Conservation (phyloP, 1,140 invertebrate species). For the Drusus annulatus region DNA sequence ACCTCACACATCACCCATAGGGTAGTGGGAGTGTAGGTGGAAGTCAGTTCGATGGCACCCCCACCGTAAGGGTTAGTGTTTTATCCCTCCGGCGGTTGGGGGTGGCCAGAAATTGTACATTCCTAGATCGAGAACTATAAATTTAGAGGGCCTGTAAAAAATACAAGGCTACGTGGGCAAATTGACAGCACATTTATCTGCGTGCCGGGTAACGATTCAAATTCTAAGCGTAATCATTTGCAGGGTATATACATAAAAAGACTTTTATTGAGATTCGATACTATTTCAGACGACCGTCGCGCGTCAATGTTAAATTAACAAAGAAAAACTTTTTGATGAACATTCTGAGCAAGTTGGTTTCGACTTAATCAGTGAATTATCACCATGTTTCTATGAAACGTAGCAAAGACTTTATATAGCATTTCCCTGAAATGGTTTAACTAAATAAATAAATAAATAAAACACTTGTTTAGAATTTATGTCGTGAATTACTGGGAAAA, state of each 20-base stretch:
- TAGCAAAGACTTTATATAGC: too few relatives aligned
- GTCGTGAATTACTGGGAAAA: too few relatives aligned
- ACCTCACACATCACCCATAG: background rate
- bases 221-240: background rate
- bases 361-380: too few relatives aligned
- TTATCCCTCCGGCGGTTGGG: conserved; percentile 4
- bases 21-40: background rate
- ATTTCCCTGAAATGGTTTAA: too few relatives aligned
- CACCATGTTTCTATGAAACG: too few relatives aligned
- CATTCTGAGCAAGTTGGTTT: too few relatives aligned
- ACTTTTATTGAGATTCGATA: too few relatives aligned
- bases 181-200: conserved; percentile 40
- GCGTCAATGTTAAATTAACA: too few relatives aligned
- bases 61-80: conserved; percentile 10
- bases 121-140: conserved; percentile 38
- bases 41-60: background rate
- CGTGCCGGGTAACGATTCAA: background rate
- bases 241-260: background rate
- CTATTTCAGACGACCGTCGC: too few relatives aligned
- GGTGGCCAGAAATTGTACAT: conserved; percentile 37
- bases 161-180: conserved; percentile 34
- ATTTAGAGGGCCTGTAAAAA: conserved; percentile 33
- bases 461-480: too few relatives aligned
- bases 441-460: too few relatives aligned
- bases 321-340: too few relatives aligned